phyloP scores from a whole-genome alignment of 2,888 invertebrate species.

The Lochmaea capreae region DNA sequence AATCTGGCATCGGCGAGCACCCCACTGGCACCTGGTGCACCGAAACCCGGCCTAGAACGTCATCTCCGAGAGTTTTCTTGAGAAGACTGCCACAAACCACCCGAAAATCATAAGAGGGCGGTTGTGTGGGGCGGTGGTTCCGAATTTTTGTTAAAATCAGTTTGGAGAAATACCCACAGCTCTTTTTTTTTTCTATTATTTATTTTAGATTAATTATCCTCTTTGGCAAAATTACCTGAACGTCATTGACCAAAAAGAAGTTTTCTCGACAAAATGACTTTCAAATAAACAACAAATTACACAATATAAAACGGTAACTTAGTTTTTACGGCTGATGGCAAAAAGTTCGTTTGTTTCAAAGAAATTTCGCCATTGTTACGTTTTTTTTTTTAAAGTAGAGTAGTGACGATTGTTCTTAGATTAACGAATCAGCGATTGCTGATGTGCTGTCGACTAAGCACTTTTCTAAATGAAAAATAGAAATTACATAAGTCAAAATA shows the following conservation, averaged over 20 bases:
- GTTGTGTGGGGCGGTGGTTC: no score
- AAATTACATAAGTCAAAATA: neutral
- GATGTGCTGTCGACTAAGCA: slow-evolving; percentile 19
- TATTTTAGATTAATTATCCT: neutral
- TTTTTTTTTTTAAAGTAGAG: slow-evolving; percentile 15
- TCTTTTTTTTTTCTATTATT: no score
- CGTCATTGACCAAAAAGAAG: slow-evolving; percentile 7
- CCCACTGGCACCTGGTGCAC: no score
- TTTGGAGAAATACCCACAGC: no score
- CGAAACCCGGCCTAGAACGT: no score
- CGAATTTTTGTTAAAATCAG: no score
- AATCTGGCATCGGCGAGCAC: no score
- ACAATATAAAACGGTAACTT: slow-evolving; percentile 29
- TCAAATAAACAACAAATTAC: slow-evolving; percentile 32
- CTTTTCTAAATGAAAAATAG: slow-evolving; percentile 13
- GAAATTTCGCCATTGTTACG: slow-evolving; percentile 32
- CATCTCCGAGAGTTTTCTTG: no score
- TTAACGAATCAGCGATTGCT: slow-evolving; percentile 32
- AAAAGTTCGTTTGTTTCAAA: slow-evolving; percentile 33
- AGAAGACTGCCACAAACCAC: no score
- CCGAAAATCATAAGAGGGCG: no score
- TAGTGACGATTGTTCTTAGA: slow-evolving; percentile 22
- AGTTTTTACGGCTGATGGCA: slow-evolving; percentile 22
- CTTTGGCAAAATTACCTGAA: neutral
- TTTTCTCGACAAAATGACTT: slow-evolving; percentile 26